These are phyloP conservation scores for Setophaga petechia DNA, from an alignment of 2,113 vertebrate genomes.

Conservation along the genomic window DNA sequence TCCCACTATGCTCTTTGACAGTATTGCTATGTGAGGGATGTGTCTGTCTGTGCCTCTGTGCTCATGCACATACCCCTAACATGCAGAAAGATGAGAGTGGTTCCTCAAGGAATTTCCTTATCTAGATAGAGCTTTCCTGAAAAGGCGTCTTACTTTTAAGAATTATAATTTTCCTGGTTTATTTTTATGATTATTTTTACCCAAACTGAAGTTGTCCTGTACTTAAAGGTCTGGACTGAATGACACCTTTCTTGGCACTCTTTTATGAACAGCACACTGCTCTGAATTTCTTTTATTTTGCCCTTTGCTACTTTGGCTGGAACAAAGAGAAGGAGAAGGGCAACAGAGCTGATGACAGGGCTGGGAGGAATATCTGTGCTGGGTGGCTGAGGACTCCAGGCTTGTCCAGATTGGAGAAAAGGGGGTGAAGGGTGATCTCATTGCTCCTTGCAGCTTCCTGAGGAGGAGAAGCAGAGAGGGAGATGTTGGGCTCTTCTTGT, in stretches of 20 bases:
- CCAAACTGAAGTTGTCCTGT: background rate
- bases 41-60: background rate
- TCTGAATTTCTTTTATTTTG: background rate
- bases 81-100: fast-evolving
- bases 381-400: background rate
- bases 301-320: background rate
- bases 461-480: fast-evolving
- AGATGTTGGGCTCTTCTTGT: background rate
- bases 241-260: background rate
- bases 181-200: background rate
- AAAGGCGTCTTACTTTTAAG: fast-evolving
- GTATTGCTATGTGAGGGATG: background rate
- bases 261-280: background rate
- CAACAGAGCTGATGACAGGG: background rate
- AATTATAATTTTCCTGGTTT: background rate
- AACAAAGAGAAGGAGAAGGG: background rate
- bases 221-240: background rate
- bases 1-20: background rate
- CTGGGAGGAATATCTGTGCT: background rate
- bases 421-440: fast-evolving
- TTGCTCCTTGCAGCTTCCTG: background rate
- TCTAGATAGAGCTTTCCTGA: background rate
- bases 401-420: background rate
- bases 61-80: fast-evolving
- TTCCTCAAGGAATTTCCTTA: background rate